Conservation (phyloP, 92 coral and sea anemone genomes). For the Desmophyllum pertusum region DNA sequence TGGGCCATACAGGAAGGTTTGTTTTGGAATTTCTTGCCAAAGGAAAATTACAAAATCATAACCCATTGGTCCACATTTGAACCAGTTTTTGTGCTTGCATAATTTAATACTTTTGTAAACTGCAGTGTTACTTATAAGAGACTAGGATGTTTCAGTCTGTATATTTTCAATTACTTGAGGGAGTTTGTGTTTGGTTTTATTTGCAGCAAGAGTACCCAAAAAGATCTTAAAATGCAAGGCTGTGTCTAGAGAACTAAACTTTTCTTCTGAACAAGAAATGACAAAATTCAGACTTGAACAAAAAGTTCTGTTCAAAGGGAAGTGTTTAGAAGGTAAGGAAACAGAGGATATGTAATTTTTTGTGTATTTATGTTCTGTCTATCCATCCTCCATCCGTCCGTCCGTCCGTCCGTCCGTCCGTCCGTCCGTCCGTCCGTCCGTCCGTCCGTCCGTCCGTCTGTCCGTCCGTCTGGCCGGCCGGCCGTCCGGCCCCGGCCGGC, state of each 20-base stretch:
- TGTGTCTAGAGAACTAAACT: conserved; percentile 95
- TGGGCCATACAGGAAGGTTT: too few relatives aligned
- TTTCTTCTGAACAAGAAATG: conserved; percentile 98
- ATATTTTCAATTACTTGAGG: background rate
- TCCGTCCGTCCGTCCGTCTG: too few relatives aligned
- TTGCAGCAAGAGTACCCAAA: conserved; percentile 96
- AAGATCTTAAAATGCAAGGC: conserved; percentile 98
- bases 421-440: too few relatives aligned
- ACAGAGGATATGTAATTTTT: too few relatives aligned
- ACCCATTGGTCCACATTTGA: too few relatives aligned
- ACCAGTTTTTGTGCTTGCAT: background rate
- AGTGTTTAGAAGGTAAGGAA: conserved; percentile 92
- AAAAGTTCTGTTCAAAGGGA: conserved; percentile 96
- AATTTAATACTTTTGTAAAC: background rate
- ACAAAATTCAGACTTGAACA: conserved; percentile 98
- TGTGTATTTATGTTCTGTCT: too few relatives aligned
- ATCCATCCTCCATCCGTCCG: too few relatives aligned
- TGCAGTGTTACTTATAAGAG: background rate
- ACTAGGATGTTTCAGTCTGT: background rate
- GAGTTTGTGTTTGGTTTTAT: background rate
- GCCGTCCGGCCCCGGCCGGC: too few relatives aligned
- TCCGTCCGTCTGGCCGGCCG: too few relatives aligned
- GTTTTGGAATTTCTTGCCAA: too few relatives aligned
- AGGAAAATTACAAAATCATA: too few relatives aligned
- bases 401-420: too few relatives aligned